Evolutionary conservation across 2,113 vertebrate species (phyloP).

Genomic region (Pholis gunnellus): DNA sequence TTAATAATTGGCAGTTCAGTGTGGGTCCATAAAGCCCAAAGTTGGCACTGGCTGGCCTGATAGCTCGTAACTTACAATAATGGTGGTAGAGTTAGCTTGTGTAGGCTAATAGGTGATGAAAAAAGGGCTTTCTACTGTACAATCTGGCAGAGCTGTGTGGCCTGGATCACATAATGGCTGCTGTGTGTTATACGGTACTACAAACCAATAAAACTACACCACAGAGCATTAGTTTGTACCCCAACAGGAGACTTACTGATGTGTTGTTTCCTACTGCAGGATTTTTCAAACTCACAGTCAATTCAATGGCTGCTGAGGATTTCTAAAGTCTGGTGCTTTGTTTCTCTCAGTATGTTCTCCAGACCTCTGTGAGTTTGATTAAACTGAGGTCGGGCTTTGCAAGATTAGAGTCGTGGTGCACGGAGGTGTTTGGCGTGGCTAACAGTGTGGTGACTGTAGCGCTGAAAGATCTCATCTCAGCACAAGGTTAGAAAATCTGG

Average conservation of each 20-base stretch:
- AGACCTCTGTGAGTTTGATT: slow-evolving; percentile 6
- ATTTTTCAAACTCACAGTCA: slow-evolving; percentile 15
- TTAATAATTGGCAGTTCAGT: slow-evolving; percentile 38
- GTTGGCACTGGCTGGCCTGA: slow-evolving; percentile 35
- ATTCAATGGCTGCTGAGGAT: background rate
- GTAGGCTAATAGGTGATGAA: slow-evolving; percentile 50
- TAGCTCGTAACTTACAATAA: slow-evolving; percentile 40
- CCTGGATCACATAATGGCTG: slow-evolving; percentile 32
- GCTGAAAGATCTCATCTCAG: slow-evolving; percentile 23
- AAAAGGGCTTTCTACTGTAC: slow-evolving; percentile 42
- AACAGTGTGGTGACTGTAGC: slow-evolving; percentile 4
- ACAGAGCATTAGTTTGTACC: slow-evolving; percentile 35
- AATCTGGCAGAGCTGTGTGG: slow-evolving; percentile 43
- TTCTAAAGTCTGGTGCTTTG: background rate
- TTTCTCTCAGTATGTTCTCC: slow-evolving; percentile 11
- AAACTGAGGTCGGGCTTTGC: background rate
- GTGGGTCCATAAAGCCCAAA: slow-evolving; percentile 40
- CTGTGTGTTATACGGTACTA: slow-evolving; percentile 28
- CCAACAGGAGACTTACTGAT: slow-evolving; percentile 25
- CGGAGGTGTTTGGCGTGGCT: slow-evolving; percentile 31
- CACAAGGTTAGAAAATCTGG: slow-evolving; percentile 20
- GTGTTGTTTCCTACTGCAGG: slow-evolving; percentile 29
- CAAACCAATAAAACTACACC: slow-evolving; percentile 53
- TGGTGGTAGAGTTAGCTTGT: slow-evolving; percentile 19
- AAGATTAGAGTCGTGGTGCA: slow-evolving; percentile 12